Evolutionary conservation across 2,888 invertebrate species (phyloP).

Genomic region (Phyllotreta cruciferae): DNA sequence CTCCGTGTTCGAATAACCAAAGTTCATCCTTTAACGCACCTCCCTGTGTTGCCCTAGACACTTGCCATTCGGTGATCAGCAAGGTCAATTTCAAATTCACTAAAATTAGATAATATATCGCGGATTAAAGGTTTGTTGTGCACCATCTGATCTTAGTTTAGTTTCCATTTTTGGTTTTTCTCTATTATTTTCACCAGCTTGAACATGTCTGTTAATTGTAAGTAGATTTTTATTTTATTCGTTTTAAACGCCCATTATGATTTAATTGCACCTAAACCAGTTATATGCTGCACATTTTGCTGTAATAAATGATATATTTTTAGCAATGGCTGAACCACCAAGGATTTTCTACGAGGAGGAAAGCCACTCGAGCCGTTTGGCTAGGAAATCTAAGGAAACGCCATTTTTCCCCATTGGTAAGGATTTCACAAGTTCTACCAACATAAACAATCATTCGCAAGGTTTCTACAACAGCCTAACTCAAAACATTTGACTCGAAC

Average conservation of each 20-base stretch:
- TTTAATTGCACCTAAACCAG: not conserved
- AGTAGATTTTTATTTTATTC: not conserved
- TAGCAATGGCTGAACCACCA: constrained; percentile 24
- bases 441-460: not conserved
- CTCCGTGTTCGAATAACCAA: too few relatives aligned
- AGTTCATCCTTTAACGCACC: too few relatives aligned
- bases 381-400: constrained; percentile 74
- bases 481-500: too few relatives aligned
- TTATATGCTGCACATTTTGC: not conserved
- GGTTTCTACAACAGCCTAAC: too few relatives aligned
- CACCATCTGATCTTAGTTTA: constrained; percentile 4
- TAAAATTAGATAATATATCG: not conserved
- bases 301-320: constrained; percentile 17
- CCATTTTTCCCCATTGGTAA: constrained; percentile 78
- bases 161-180: constrained; percentile 3
- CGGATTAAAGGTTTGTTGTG: constrained; percentile 23
- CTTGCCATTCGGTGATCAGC: constrained; percentile 5
- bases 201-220: constrained; percentile 14
- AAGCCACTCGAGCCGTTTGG: constrained; percentile 65
- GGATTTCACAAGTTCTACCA: constrained; percentile 40
- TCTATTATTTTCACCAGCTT: constrained; percentile 5
- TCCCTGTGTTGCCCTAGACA: constrained; percentile 2
- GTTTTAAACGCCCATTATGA: not conserved
- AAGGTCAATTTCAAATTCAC: constrained; percentile 18
- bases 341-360: constrained; percentile 59